phyloP scores from a whole-genome alignment of 2,888 invertebrate genomes.

The Trisateles emortualis region DNA sequence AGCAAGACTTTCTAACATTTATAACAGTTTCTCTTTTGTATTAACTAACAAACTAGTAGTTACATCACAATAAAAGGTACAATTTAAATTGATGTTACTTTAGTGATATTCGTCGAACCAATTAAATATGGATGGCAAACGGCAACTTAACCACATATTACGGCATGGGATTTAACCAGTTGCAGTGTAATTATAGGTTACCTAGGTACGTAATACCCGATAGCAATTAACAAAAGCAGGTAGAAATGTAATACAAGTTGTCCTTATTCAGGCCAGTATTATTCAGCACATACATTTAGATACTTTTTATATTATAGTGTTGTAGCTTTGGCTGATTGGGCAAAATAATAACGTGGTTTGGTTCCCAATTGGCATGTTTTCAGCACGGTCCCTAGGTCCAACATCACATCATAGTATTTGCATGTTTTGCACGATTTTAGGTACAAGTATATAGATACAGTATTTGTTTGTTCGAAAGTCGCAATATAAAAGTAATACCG shows the following conservation, averaged over 20 bases:
- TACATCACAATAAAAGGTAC: too few relatives aligned
- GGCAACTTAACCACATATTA: too few relatives aligned
- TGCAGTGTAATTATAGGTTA: too few relatives aligned
- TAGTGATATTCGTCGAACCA: too few relatives aligned
- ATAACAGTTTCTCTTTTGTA: too few relatives aligned
- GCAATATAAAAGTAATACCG: not conserved
- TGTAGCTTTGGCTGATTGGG: constrained; percentile 70
- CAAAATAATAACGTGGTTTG: constrained; percentile 58
- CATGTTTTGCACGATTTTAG: constrained; percentile 49
- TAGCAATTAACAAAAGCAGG: too few relatives aligned
- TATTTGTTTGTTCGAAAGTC: constrained; percentile 3
- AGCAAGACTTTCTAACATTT: too few relatives aligned
- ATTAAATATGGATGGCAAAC: too few relatives aligned
- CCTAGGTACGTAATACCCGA: too few relatives aligned
- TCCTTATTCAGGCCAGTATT: constrained; percentile 31
- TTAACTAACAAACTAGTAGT: too few relatives aligned
- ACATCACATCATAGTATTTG: constrained; percentile 56
- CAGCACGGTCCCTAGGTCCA: constrained; percentile 57
- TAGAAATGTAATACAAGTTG: constrained; percentile 37
- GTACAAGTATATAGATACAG: constrained; percentile 32
- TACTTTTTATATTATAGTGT: constrained; percentile 27
- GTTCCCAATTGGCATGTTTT: constrained; percentile 73
- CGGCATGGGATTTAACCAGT: too few relatives aligned
- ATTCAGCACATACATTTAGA: constrained; percentile 2
- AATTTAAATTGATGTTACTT: too few relatives aligned